phyloP scores from a whole-genome alignment of 2,113 vertebrate genomes.

The Anoura caudifer region DNA sequence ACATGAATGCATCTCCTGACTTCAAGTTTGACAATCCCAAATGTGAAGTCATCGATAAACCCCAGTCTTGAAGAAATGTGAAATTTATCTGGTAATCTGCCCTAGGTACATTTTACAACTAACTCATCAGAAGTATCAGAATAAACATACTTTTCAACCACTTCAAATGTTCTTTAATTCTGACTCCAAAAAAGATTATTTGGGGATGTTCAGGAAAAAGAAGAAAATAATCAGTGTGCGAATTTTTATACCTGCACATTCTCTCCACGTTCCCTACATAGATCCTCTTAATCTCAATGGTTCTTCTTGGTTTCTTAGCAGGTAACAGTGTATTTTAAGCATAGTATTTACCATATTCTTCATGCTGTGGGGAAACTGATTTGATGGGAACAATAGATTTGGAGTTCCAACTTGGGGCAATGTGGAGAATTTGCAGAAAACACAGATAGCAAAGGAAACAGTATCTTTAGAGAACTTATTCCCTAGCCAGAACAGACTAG shows the following conservation, averaged over 20 bases:
- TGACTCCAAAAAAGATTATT: background rate
- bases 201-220: background rate
- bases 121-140: background rate
- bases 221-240: conserved; percentile 5
- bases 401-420: background rate
- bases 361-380: conserved; percentile 27
- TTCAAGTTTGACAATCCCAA: background rate
- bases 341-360: background rate
- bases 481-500: background rate
- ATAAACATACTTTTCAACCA: background rate
- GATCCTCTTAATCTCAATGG: background rate
- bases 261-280: background rate
- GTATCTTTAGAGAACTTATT: conserved; percentile 15
- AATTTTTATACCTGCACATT: background rate
- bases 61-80: background rate
- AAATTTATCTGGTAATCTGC: background rate
- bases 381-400: conserved; percentile 43
- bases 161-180: background rate
- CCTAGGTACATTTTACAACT: background rate
- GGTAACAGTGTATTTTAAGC: conserved; percentile 20
- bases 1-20: background rate
- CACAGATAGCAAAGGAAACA: conserved; percentile 27
- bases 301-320: background rate
- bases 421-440: conserved; percentile 11
- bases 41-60: background rate